These are phyloP conservation scores for Hystrix brachyura DNA, from an alignment of 2,113 vertebrate species.

Conservation along the genomic window DNA sequence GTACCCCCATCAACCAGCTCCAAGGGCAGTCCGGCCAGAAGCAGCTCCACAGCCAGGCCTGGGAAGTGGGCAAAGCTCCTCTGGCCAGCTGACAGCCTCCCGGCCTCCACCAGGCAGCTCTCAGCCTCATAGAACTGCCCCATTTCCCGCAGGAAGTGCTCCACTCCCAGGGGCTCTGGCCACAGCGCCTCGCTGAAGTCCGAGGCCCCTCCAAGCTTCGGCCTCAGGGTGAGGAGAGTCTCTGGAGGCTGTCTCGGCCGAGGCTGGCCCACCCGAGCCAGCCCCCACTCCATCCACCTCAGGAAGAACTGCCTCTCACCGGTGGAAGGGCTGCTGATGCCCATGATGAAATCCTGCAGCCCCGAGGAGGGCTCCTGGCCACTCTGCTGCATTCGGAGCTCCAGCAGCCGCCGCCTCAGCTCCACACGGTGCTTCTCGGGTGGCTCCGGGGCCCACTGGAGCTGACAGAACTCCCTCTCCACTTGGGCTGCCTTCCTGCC, in stretches of 20 bases:
- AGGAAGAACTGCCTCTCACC: slow-evolving; percentile 81
- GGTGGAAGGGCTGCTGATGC: slow-evolving; percentile 69
- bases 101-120: slow-evolving; percentile 67
- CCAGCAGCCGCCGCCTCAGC: slow-evolving; percentile 72
- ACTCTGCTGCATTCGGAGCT: slow-evolving; percentile 76
- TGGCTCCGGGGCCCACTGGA: slow-evolving; percentile 59
- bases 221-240: neutral
- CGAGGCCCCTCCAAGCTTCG: neutral
- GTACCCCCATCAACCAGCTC: slow-evolving; percentile 91
- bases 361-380: slow-evolving; percentile 33
- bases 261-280: slow-evolving; percentile 59
- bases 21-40: slow-evolving; percentile 89
- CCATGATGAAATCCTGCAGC: slow-evolving; percentile 76
- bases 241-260: slow-evolving; percentile 55
- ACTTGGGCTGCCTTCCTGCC: slow-evolving; percentile 72
- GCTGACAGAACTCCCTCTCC: slow-evolving; percentile 78
- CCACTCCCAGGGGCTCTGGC: slow-evolving; percentile 88
- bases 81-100: neutral
- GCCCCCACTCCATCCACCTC: slow-evolving; percentile 81
- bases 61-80: slow-evolving; percentile 69
- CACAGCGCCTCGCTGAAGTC: slow-evolving; percentile 76
- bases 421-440: slow-evolving; percentile 63
- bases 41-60: slow-evolving; percentile 82
- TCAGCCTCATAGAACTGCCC: slow-evolving; percentile 91
- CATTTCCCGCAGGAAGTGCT: slow-evolving; percentile 92